Percentiles rank a stretch among this genome's conserved stretches.
These are phyloP conservation scores for Halcyon badia DNA, from an alignment of 2,797 vertebrate genomes.

Conservation along the genomic window DNA sequence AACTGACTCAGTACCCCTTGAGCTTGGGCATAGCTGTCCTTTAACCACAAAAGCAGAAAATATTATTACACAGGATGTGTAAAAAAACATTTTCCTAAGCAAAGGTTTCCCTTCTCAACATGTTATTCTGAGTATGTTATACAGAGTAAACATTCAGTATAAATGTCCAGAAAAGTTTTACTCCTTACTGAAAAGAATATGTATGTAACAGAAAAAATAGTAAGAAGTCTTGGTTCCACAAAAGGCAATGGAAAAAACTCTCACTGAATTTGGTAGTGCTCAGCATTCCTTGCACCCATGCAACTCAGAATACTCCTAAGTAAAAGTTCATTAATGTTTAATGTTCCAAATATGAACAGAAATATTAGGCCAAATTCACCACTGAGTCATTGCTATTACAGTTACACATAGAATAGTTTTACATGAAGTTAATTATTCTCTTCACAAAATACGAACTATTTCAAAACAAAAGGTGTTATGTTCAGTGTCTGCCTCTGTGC, in stretches of 20 bases:
- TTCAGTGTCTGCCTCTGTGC: neutral
- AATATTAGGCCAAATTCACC: neutral
- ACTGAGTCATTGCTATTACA: neutral
- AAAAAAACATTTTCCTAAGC: neutral
- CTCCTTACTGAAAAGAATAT: neutral
- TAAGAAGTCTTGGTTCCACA: neutral
- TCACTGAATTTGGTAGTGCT: neutral
- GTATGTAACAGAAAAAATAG: neutral
- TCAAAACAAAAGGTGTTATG: neutral
- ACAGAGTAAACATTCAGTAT: neutral
- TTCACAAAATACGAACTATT: neutral
- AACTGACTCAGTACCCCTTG: neutral
- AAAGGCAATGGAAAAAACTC: neutral
- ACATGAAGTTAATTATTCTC: neutral
- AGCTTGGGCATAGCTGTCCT: neutral
- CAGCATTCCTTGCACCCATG: neutral
- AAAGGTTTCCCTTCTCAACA: neutral
- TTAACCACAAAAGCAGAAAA: neutral
- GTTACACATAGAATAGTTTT: neutral
- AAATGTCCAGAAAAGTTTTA: neutral
- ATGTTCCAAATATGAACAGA: neutral
- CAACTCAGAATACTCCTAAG: neutral
- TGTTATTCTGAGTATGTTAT: neutral
- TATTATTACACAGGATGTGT: neutral
- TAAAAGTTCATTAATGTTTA: neutral